A percentile compares a stretch with the other conserved stretches of the same genome.
Conservation (phyloP, 2,797 vertebrate species). For the Pygocentrus nattereri region DNA sequence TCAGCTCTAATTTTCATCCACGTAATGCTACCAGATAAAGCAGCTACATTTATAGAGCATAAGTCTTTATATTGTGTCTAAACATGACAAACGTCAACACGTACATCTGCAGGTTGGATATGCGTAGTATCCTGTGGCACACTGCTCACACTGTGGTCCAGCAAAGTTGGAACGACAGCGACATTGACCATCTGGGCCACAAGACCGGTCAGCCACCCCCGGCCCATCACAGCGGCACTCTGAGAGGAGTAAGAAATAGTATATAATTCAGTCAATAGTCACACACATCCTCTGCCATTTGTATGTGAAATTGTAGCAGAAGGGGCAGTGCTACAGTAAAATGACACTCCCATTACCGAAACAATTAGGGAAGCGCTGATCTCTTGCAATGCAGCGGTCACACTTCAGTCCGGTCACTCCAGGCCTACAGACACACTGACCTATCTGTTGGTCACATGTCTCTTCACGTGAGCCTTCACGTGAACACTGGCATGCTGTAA, state of each 20-base stretch:
- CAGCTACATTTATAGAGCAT: not conserved
- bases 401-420: slow-evolving; percentile 82
- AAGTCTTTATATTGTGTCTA: slow-evolving; percentile 30
- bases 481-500: slow-evolving; percentile 85
- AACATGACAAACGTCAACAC: slow-evolving; percentile 45
- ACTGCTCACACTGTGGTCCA: slow-evolving; percentile 60
- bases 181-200: not conserved
- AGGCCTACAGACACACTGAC: slow-evolving; percentile 83
- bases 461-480: slow-evolving; percentile 76
- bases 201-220: not conserved
- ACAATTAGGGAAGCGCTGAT: slow-evolving; percentile 82
- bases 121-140: slow-evolving; percentile 77
- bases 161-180: not conserved
- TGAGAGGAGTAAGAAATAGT: slow-evolving; percentile 36
- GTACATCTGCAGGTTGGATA: slow-evolving; percentile 78
- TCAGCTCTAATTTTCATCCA: too few species aligned
- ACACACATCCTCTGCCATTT: not conserved
- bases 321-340: not conserved
- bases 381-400: slow-evolving; percentile 80
- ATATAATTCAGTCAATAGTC: too few species aligned
- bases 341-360: slow-evolving; percentile 9
- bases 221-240: slow-evolving; percentile 70
- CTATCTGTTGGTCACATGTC: slow-evolving; percentile 75
- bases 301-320: not conserved
- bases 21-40: slow-evolving; percentile 52